phyloP scores from a whole-genome alignment of 2,113 vertebrate species.

The Chionis minor region DNA sequence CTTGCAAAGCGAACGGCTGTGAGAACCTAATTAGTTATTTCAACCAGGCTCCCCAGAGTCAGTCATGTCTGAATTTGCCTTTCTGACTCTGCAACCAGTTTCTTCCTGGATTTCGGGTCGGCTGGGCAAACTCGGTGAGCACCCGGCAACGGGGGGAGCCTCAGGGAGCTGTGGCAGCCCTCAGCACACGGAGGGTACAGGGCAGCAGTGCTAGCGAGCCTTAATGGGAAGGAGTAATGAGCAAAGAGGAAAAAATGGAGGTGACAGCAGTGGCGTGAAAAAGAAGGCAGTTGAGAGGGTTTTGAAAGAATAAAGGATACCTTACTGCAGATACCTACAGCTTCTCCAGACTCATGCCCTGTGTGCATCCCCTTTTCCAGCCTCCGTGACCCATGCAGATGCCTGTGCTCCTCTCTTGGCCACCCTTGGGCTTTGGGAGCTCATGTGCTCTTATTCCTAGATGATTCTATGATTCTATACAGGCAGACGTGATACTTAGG shows the following conservation, averaged over 20 bases:
- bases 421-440: not conserved
- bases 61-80: conserved; percentile 27
- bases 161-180: not conserved
- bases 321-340: not conserved
- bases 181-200: fast-evolving
- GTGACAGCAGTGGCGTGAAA: not conserved
- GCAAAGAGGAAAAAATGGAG: not conserved
- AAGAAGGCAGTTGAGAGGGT: not conserved
- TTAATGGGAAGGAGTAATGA: not conserved
- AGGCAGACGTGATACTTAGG: not conserved
- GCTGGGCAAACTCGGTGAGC: fast-evolving
- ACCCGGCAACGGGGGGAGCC: fast-evolving
- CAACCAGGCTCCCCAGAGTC: conserved; percentile 23
- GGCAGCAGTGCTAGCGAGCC: not conserved
- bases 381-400: not conserved
- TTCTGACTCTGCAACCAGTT: not conserved
- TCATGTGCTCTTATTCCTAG: not conserved
- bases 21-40: conserved; percentile 53
- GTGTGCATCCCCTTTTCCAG: not conserved
- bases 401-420: not conserved
- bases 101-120: not conserved
- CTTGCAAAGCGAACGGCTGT: not conserved
- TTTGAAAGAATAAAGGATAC: not conserved
- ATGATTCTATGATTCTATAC: not conserved
- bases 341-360: not conserved